Conservation (phyloP, 2,113 vertebrate genomes). For the Notechis scutatus region DNA sequence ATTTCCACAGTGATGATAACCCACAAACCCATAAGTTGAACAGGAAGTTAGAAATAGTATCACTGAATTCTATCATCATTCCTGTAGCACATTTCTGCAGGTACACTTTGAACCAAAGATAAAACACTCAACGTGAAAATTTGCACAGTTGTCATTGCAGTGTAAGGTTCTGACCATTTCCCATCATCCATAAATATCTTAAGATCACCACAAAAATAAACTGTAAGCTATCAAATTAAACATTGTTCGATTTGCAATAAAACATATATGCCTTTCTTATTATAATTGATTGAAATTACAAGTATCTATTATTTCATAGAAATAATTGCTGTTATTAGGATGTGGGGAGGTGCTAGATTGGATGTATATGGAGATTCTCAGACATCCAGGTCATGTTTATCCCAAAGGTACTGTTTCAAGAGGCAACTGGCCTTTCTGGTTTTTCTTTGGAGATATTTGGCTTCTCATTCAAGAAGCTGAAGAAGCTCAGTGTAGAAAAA, state of each 20-base stretch:
- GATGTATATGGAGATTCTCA: too few species aligned
- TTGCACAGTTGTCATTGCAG: background rate
- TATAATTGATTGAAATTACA: background rate
- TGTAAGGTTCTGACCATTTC: background rate
- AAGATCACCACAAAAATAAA: background rate
- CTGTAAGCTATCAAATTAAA: background rate
- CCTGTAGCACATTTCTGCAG: background rate
- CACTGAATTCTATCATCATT: background rate
- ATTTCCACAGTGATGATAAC: background rate
- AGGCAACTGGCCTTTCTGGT: too few species aligned
- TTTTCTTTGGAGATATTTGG: too few species aligned
- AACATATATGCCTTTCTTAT: background rate
- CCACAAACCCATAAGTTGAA: background rate
- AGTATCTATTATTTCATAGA: background rate
- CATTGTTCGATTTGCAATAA: background rate
- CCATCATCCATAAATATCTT: background rate
- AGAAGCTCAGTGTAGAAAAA: background rate
- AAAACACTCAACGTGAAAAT: background rate
- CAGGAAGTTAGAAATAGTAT: background rate
- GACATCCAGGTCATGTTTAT: too few species aligned
- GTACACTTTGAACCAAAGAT: background rate
- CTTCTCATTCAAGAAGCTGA: too few species aligned
- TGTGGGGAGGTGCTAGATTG: background rate
- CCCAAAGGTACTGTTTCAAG: too few species aligned
- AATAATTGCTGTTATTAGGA: background rate